Conservation (phyloP, 2,888 invertebrate genomes). For the Alsophila aescularia region DNA sequence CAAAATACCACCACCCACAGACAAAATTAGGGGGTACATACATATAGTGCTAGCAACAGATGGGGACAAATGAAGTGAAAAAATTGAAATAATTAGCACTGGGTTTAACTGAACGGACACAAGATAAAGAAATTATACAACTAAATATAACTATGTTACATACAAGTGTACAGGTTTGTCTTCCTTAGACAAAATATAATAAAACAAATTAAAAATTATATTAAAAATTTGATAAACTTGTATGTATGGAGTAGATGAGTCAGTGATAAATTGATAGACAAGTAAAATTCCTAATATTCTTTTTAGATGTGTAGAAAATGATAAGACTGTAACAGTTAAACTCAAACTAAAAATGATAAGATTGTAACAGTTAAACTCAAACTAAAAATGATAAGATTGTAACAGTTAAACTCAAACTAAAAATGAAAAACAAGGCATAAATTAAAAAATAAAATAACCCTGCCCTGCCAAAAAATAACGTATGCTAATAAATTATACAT, state of each 20-base stretch:
- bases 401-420: no score
- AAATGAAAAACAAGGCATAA: no score
- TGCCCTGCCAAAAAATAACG: no score
- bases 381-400: no score
- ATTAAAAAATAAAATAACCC: no score
- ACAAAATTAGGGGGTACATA: constrained; percentile 4
- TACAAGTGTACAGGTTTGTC: constrained; percentile 14
- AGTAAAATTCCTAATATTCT: neutral
- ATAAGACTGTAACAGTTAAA: no score
- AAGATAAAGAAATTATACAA: constrained; percentile 9
- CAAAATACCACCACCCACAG: constrained; percentile 7
- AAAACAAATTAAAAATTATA: neutral
- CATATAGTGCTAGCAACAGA: constrained; percentile 15
- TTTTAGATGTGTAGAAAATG: no score
- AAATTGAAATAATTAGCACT: constrained; percentile 5
- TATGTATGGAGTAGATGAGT: constrained; percentile 28
- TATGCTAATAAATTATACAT: no score
- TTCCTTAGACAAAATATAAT: neutral
- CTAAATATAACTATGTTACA: constrained; percentile 15
- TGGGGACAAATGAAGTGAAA: constrained; percentile 19
- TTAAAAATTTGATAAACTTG: constrained; percentile 30
- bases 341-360: no score
- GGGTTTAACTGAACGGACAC: constrained; percentile 1
- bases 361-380: no score
- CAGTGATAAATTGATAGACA: constrained; percentile 19